Conservation (phyloP, 2,888 invertebrate species). For the Notodonta dromedarius region DNA sequence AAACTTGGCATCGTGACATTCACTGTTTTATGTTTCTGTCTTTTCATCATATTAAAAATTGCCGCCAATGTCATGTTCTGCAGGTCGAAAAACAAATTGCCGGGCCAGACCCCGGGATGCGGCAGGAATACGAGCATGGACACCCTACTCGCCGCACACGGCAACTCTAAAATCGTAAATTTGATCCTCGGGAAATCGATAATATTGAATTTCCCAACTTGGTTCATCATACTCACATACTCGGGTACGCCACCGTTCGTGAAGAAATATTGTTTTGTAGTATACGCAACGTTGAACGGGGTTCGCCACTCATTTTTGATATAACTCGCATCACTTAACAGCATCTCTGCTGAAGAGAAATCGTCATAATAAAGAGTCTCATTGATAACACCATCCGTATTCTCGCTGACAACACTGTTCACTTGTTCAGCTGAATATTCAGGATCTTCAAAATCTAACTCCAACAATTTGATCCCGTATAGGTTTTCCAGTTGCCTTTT, state of each 20-base stretch:
- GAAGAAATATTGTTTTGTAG: slow-evolving; percentile 48
- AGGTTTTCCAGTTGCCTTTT: slow-evolving; percentile 44
- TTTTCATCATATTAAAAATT: slow-evolving; percentile 53
- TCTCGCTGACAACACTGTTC: slow-evolving; percentile 45
- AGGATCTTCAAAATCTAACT: slow-evolving; percentile 52
- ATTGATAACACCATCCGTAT: slow-evolving; percentile 44
- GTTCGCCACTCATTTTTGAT: slow-evolving; percentile 58
- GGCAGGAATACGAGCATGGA: slow-evolving; percentile 65
- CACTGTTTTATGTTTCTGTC: slow-evolving; percentile 39
- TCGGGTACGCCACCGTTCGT: slow-evolving; percentile 34
- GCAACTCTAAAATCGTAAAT: slow-evolving; percentile 60
- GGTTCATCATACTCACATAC: slow-evolving; percentile 65
- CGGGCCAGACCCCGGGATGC: slow-evolving; percentile 33
- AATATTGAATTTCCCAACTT: slow-evolving; percentile 54
- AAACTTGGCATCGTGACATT: slow-evolving; percentile 64
- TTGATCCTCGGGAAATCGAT: slow-evolving; percentile 48
- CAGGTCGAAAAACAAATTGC: slow-evolving; percentile 57
- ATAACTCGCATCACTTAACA: slow-evolving; percentile 58
- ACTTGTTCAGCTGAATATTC: slow-evolving; percentile 41
- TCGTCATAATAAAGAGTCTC: slow-evolving; percentile 52
- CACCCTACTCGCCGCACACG: slow-evolving; percentile 42
- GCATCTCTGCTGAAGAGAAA: slow-evolving; percentile 51
- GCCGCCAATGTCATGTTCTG: slow-evolving; percentile 49
- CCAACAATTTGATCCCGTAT: slow-evolving; percentile 49
- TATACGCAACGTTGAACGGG: slow-evolving; percentile 55